Evolutionary conservation across 2,113 vertebrate species (phyloP), one percentile per base, ranked within the genome.

Genomic region (Tichodroma muraria): DNA sequence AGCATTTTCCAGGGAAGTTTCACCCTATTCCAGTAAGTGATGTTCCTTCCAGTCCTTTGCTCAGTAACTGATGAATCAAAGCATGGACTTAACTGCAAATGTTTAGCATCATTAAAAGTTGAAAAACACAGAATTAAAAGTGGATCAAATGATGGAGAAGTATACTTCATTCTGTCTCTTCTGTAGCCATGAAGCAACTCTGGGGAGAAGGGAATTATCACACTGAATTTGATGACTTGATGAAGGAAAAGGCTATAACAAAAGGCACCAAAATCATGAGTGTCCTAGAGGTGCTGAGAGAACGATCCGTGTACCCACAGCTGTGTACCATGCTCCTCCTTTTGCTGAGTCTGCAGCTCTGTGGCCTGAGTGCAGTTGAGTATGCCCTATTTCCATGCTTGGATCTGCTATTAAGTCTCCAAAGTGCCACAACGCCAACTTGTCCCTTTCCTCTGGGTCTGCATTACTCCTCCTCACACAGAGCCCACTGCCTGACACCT

Each of bases 311-410:
- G 27, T 97, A 98, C 73, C 98, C 97, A 37, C 98, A 98, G 90
- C 94, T 98, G 37, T n/a, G 94, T 35, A 97, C 96, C 65, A 30
- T 97, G 93, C 15, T 98, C 17, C 73, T 98, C 31, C 73, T 95
- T 47, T 89, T 97, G 57, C 38, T 79, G 47, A 89, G 97, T 6
- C 59, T 99, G 33, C 98, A 99, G 96, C 95, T 99, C 66, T 98
- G 97, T 92, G 98, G 98, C 93, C 97, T 98, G 75, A 98, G 97
- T 71, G 98, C 98, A 79, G 98, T 98, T 97, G 91, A 96, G 94
- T 96, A 91, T 23, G 57, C n/a, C 25, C 60, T 38, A 3, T 42
- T 80, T 54, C 71, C 49, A 17, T 38, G 28, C 69, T 73, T 53
- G 40, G 1, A 54, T 54, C 64, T 80, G 20, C 72, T 80, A 0